Conservation (phyloP, 2,113 vertebrate species). For the Lampris megalopsis region DNA sequence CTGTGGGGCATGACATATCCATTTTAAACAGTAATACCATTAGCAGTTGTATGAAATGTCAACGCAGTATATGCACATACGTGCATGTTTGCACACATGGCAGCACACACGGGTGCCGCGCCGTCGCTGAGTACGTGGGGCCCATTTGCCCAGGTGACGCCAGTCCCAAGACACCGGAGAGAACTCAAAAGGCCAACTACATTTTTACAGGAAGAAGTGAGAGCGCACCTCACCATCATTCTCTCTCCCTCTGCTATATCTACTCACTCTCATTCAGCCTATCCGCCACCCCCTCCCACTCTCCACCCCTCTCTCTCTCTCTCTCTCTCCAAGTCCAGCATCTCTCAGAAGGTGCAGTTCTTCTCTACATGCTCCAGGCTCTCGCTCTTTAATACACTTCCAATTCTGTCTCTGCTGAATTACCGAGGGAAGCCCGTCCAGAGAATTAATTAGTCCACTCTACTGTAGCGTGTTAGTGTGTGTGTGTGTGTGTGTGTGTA, state of each 20-base stretch:
- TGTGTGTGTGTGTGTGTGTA: conserved; percentile 1
- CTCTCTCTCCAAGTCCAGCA: background rate
- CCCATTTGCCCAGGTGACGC: no score
- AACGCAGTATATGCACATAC: background rate
- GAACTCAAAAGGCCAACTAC: conserved; percentile 40
- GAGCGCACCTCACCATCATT: background rate
- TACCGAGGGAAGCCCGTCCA: background rate
- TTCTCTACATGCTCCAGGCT: background rate
- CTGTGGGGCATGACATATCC: conserved; percentile 37
- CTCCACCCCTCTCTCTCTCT: background rate
- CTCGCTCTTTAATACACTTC: background rate
- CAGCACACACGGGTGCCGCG: background rate
- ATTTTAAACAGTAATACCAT: conserved; percentile 18
- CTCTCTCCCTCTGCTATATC: background rate
- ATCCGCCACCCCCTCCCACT: background rate
- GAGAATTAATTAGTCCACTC: conserved; percentile 9
- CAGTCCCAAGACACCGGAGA: no score
- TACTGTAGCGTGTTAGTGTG: background rate
- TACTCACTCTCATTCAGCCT: background rate
- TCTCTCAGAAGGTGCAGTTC: background rate
- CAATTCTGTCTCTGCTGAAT: background rate
- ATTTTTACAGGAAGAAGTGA: conserved; percentile 19
- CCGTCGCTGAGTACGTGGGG: no score
- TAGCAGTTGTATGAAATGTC: conserved; percentile 33
- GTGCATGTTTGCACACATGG: conserved; percentile 6